A percentile compares a stretch with the other conserved stretches of the same genome.
Conservation (phyloP, 2,888 invertebrate genomes). For the Chymomyza procnemis region DNA sequence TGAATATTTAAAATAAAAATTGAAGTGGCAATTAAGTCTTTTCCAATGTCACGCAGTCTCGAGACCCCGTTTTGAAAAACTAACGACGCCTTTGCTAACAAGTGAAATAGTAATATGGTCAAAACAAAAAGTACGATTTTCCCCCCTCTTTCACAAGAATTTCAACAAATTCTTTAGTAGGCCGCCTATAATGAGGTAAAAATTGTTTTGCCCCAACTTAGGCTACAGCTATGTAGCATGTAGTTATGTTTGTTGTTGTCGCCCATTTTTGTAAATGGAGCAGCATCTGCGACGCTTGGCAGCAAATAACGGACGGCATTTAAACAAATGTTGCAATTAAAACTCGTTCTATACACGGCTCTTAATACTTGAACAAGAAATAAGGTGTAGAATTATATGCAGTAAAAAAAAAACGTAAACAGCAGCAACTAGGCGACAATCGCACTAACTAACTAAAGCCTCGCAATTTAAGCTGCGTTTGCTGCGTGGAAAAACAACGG, state of each 20-base stretch:
- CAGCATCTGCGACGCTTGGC: slow-evolving; percentile 46
- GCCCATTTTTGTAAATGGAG: slow-evolving; percentile 66
- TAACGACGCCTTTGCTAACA: too few relatives aligned
- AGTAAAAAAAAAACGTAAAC: slow-evolving; percentile 19
- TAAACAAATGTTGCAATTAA: slow-evolving; percentile 71
- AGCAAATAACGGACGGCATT: slow-evolving; percentile 62
- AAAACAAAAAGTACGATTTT: slow-evolving; percentile 33
- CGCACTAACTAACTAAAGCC: not conserved
- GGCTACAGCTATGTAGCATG: not conserved
- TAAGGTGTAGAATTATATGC: slow-evolving; percentile 46
- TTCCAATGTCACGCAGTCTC: too few relatives aligned
- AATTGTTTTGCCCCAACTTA: slow-evolving; percentile 48
- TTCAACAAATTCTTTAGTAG: slow-evolving; percentile 61
- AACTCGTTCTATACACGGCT: slow-evolving; percentile 59
- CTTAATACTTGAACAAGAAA: slow-evolving; percentile 50
- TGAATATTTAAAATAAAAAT: too few relatives aligned
- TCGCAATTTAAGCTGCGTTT: not conserved
- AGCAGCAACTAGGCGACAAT: not conserved
- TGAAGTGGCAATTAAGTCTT: too few relatives aligned
- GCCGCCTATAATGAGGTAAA: slow-evolving; percentile 56
- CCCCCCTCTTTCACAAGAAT: slow-evolving; percentile 35
- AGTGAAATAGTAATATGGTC: slow-evolving; percentile 5
- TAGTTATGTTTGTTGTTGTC: not conserved
- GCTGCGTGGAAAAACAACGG: not conserved
- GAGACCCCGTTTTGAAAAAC: too few relatives aligned